These are phyloP conservation scores for Laticauda laticaudata DNA, from an alignment of 2,113 vertebrate genomes.

Conservation along the genomic window DNA sequence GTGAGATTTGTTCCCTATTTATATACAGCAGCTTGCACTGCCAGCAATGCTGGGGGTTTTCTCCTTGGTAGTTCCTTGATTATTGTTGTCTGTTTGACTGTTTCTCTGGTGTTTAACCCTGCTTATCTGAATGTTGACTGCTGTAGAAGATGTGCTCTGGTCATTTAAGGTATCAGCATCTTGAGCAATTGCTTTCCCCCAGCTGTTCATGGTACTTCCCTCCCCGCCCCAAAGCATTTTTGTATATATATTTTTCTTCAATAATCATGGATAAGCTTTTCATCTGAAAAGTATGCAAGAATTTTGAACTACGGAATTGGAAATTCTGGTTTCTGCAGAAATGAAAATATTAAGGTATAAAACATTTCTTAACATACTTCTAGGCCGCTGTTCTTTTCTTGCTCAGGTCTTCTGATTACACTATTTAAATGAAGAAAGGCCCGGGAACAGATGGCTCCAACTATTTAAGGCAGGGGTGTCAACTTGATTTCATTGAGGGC, in stretches of 20 bases:
- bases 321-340: not conserved
- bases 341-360: not conserved
- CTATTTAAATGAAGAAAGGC: not conserved
- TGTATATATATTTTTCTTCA: not conserved
- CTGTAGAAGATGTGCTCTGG: not conserved
- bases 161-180: not conserved
- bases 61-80: not conserved
- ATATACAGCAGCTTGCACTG: not conserved
- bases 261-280: not conserved
- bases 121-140: not conserved
- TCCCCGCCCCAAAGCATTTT: not conserved
- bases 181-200: not conserved
- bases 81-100: not conserved
- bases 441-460: not conserved
- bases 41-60: not conserved
- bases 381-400: not conserved
- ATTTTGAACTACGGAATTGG: not conserved
- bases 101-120: not conserved
- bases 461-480: not conserved
- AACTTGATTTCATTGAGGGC: too few species aligned
- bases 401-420: not conserved
- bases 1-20: not conserved
- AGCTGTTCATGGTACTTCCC: not conserved
- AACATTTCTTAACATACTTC: not conserved
- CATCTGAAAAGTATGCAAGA: not conserved